Percentiles rank a stretch among this genome's conserved stretches.
Evolutionary conservation across 2,888 invertebrate genomes (phyloP).

Genomic region (Polylopha cassiicola): DNA sequence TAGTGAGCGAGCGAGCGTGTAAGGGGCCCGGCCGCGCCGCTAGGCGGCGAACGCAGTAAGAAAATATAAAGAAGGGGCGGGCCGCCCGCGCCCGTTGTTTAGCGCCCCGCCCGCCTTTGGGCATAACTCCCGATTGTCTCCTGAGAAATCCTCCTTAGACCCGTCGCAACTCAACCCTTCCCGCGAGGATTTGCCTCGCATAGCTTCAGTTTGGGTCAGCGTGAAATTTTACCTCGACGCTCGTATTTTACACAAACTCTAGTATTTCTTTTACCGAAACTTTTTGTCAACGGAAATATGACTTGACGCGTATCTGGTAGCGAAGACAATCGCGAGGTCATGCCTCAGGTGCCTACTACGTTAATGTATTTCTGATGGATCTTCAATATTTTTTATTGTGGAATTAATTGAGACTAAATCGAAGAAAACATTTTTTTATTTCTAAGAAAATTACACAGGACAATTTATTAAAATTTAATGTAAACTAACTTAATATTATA

Average conservation of each 20-base stretch:
- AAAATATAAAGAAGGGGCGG: conserved; percentile 84
- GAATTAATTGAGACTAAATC: conserved; percentile 52
- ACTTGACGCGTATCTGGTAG: conserved; percentile 30
- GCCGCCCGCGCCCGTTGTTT: conserved; percentile 75
- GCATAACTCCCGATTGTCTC: conserved; percentile 78
- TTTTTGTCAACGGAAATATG: conserved; percentile 19
- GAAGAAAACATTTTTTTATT: conserved; percentile 19
- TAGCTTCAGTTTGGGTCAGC: conserved; percentile 75
- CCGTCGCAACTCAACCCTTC: conserved; percentile 73
- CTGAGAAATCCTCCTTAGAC: conserved; percentile 72
- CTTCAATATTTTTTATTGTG: conserved; percentile 52
- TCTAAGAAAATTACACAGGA: not conserved
- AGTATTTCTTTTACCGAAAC: conserved; percentile 51
- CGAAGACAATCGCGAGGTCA: conserved; percentile 50
- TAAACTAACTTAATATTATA: conserved; percentile 7
- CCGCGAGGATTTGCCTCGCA: conserved; percentile 66
- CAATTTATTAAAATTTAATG: conserved; percentile 1
- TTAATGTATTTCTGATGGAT: conserved; percentile 75
- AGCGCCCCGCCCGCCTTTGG: conserved; percentile 75
- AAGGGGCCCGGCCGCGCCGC: conserved; percentile 79
- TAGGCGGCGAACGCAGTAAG: conserved; percentile 79
- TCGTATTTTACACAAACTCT: conserved; percentile 52
- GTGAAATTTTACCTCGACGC: conserved; percentile 64
- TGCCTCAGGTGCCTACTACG: conserved; percentile 46
- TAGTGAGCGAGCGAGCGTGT: conserved; percentile 89